A percentile compares a stretch with the other conserved stretches of the same genome.
phyloP scores from a whole-genome alignment of 2,797 vertebrate genomes.

The Ispidina lecontei region DNA sequence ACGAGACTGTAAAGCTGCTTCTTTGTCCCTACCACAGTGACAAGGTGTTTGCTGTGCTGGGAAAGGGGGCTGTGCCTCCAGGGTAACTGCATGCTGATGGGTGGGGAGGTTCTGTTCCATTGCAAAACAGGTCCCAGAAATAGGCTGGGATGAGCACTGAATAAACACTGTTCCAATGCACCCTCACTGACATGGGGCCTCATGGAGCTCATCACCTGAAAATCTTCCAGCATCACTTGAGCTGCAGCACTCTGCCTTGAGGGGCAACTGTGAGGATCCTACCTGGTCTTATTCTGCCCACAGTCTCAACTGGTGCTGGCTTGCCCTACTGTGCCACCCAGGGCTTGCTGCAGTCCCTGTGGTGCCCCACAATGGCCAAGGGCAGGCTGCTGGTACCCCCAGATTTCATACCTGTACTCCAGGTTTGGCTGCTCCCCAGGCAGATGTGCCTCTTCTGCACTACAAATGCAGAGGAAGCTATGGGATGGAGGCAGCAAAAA shows the following conservation, averaged over 20 bases:
- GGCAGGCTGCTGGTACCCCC: fast-evolving
- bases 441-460: fast-evolving
- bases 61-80: background rate
- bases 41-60: fast-evolving
- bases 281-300: fast-evolving
- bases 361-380: fast-evolving
- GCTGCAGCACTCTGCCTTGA: background rate
- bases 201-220: background rate
- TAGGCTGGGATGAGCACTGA: background rate
- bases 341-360: background rate
- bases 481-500: background rate
- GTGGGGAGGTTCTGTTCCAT: background rate
- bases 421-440: background rate
- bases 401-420: background rate
- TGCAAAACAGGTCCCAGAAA: constrained; percentile 32
- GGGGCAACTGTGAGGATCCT: background rate
- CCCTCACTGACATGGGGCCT: background rate
- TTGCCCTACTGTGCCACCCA: background rate
- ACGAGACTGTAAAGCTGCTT: background rate
- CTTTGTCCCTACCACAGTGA: fast-evolving
- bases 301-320: background rate
- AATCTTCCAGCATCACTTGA: fast-evolving
- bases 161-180: background rate
- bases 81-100: background rate
- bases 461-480: background rate